Conservation (phyloP, 1,140 invertebrate genomes). For the Halyomorpha halys region DNA sequence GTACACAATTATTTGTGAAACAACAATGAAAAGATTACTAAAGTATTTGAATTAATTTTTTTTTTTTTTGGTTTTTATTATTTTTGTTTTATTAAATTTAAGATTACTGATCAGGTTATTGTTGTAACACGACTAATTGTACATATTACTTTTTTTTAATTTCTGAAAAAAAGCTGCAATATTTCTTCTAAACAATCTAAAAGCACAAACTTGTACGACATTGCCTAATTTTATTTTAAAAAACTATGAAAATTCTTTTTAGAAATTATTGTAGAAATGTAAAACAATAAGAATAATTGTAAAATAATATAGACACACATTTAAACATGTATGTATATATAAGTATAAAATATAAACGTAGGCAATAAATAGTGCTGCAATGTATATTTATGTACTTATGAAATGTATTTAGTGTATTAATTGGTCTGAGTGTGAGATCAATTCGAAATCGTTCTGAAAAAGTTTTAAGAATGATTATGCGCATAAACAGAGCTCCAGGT, state of each 20-base stretch:
- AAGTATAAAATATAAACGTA: conserved; percentile 9
- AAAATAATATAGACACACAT: conserved; percentile 8
- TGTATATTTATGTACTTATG: conserved; percentile 18
- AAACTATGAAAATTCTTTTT: conserved; percentile 6
- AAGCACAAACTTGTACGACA: conserved; percentile 15
- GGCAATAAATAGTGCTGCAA: conserved; percentile 16
- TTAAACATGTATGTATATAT: conserved; percentile 7
- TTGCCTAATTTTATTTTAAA: conserved; percentile 2
- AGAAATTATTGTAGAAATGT: background rate
- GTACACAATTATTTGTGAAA: background rate
- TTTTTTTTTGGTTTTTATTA: background rate
- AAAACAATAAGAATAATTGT: conserved; percentile 14
- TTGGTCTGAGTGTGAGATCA: conserved; percentile 7
- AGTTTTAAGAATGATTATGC: background rate
- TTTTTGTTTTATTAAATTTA: background rate
- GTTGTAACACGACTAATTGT: no score
- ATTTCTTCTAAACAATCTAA: conserved; percentile 11
- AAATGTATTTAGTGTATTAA: conserved; percentile 14
- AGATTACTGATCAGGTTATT: background rate
- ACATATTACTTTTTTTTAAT: background rate
- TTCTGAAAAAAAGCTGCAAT: background rate
- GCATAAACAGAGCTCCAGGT: background rate
- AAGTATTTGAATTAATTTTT: background rate
- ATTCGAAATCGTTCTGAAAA: background rate
- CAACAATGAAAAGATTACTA: background rate